Conservation (phyloP, 2,888 invertebrate species). For the Tricholauxania praeusta region DNA sequence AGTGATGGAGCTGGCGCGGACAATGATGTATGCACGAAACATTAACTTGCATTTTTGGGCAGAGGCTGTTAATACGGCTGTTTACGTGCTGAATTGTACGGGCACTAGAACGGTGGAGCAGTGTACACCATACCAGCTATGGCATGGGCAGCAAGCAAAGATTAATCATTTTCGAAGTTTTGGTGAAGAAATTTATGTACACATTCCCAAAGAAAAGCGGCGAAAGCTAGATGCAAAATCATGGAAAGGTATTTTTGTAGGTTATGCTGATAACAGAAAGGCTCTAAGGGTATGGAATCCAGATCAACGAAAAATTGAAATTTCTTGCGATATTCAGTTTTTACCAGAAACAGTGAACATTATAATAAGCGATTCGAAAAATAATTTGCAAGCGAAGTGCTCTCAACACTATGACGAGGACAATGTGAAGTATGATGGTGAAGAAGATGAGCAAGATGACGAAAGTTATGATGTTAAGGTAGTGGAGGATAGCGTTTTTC, state of each 20-base stretch:
- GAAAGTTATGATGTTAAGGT: conserved; percentile 11
- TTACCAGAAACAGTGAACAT: conserved; percentile 17
- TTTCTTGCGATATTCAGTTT: conserved; percentile 36
- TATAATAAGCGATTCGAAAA: background rate
- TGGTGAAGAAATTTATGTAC: conserved; percentile 20
- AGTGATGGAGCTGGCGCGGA: conserved; percentile 55
- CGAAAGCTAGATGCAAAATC: conserved; percentile 38
- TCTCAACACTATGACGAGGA: background rate
- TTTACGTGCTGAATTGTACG: conserved; percentile 57
- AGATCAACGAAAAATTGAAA: conserved; percentile 35
- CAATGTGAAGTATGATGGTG: conserved; percentile 6
- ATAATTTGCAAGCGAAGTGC: conserved; percentile 1
- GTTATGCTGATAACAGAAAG: conserved; percentile 39
- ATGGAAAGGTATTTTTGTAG: conserved; percentile 39
- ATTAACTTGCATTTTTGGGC: conserved; percentile 56
- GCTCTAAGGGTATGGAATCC: conserved; percentile 40
- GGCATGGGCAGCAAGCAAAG: conserved; percentile 41
- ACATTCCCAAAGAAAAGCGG: conserved; percentile 38
- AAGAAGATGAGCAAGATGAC: conserved; percentile 9
- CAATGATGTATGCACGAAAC: conserved; percentile 45
- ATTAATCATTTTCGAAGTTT: conserved; percentile 24
- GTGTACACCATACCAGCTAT: conserved; percentile 51
- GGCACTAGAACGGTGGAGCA: conserved; percentile 46
- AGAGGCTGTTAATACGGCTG: conserved; percentile 60
- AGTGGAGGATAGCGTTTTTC: conserved; percentile 51